A percentile compares a stretch with the other conserved stretches of the same genome.
Conservation (phyloP, 53 echinoderm and acorn worm species). For the Stichopus horrens region DNA sequence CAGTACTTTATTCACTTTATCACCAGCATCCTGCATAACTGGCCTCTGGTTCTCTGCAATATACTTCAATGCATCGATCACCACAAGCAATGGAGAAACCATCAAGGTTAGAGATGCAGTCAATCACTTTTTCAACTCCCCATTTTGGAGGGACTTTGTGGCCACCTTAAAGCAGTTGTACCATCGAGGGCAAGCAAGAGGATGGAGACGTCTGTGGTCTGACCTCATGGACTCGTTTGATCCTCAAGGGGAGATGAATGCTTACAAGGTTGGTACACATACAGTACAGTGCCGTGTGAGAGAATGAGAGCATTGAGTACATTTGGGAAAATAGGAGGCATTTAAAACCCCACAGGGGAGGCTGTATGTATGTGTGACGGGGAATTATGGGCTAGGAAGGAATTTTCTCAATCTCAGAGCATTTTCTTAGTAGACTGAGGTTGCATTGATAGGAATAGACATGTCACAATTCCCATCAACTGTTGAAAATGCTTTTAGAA, state of each 20-base stretch:
- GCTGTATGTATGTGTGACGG: background rate
- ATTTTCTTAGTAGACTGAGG: too few species aligned
- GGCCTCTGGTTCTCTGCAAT: conserved; percentile 70
- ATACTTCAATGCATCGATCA: conserved; percentile 83
- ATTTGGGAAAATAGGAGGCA: background rate
- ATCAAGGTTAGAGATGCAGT: conserved; percentile 81
- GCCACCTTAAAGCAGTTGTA: conserved; percentile 61
- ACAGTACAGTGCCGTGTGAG: background rate
- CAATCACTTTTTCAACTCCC: conserved; percentile 87
- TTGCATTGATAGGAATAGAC: too few species aligned
- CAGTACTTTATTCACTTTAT: background rate
- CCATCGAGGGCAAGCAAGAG: conserved; percentile 51
- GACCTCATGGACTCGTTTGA: conserved; percentile 81
- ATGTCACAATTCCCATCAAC: too few species aligned
- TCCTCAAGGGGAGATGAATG: conserved; percentile 85
- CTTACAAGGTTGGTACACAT: conserved; percentile 60
- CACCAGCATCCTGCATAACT: conserved; percentile 64
- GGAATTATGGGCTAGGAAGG: background rate
- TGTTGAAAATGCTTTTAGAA: too few species aligned
- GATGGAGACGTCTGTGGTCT: conserved; percentile 81
- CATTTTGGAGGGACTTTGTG: conserved; percentile 89
- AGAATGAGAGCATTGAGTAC: background rate
- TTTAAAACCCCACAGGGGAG: background rate
- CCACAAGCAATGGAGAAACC: conserved; percentile 81
- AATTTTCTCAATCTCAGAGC: too few species aligned